These are phyloP conservation scores for Drosophila kepulauana DNA, from an alignment of 1,140 invertebrate genomes.

Conservation along the genomic window DNA sequence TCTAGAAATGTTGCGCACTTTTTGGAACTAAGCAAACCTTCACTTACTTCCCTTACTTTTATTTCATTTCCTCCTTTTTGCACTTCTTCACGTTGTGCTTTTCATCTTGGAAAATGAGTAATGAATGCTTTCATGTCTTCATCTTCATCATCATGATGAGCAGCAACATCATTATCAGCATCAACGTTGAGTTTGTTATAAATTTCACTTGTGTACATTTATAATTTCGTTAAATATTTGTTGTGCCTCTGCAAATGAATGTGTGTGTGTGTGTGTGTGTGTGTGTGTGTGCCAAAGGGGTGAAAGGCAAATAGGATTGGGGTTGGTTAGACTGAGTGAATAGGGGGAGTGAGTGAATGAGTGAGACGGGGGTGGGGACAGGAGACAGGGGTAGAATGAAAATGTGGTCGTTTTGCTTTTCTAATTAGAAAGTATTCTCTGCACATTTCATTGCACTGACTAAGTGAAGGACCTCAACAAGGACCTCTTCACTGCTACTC, in stretches of 20 bases:
- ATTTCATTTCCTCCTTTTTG: not conserved
- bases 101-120: conserved; percentile 54
- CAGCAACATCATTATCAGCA: conserved; percentile 5
- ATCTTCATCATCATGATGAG: conserved; percentile 17
- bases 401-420: conserved; percentile 32
- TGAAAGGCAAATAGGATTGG: too few relatives aligned
- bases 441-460: conserved; percentile 41
- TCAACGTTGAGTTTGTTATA: conserved; percentile 50
- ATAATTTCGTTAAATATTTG: conserved; percentile 79
- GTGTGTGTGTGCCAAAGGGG: conserved; percentile 2
- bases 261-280: conserved; percentile 16
- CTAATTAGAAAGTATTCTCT: conserved; percentile 67
- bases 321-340: too few relatives aligned
- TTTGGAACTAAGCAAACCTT: conserved; percentile 35
- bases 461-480: conserved; percentile 42
- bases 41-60: not conserved
- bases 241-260: conserved; percentile 22
- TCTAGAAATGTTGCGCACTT: conserved; percentile 55
- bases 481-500: conserved; percentile 30
- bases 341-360: too few relatives aligned
- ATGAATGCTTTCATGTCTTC: conserved; percentile 57
- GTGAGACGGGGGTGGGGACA: too few relatives aligned
- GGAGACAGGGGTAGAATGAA: not conserved
- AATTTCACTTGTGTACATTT: conserved; percentile 70
- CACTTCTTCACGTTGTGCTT: conserved; percentile 20